Percentiles rank a stretch among this genome's conserved stretches.
phyloP scores from a whole-genome alignment of 1,140 invertebrate genomes.

The Archivesica marissinica region DNA sequence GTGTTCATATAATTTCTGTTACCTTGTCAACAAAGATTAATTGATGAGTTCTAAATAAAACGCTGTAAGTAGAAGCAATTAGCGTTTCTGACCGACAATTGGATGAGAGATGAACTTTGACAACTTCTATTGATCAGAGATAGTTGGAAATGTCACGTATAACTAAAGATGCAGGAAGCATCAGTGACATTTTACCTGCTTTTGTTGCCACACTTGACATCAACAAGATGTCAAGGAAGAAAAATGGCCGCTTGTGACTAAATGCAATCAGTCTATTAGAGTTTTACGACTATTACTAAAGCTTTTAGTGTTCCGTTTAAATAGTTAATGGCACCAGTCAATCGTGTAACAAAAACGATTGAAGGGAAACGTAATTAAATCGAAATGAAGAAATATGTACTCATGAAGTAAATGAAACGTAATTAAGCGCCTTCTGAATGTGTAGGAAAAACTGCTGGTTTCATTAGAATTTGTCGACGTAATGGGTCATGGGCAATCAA shows the following conservation, averaged over 20 bases:
- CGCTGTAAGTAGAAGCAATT: too few species aligned
- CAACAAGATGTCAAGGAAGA: constrained; percentile 27
- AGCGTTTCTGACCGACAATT: too few species aligned
- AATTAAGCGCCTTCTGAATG: constrained; percentile 24
- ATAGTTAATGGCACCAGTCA: constrained; percentile 46
- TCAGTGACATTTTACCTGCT: constrained; percentile 17
- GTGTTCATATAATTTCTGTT: too few species aligned
- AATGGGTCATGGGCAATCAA: not conserved
- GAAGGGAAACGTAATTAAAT: constrained; percentile 48
- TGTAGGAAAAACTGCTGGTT: not conserved
- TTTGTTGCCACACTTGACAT: constrained; percentile 24
- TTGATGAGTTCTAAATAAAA: too few species aligned
- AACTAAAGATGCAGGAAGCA: not conserved
- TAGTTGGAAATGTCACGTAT: too few species aligned
- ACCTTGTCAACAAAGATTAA: too few species aligned
- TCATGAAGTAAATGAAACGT: constrained; percentile 14
- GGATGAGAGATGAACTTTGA: too few species aligned
- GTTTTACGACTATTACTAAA: constrained; percentile 44
- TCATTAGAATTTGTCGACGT: not conserved
- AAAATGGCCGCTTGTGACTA: constrained; percentile 13
- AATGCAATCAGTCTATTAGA: constrained; percentile 21
- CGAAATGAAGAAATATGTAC: constrained; percentile 21
- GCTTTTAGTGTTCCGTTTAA: constrained; percentile 39
- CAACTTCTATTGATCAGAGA: too few species aligned
- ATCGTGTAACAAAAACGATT: constrained; percentile 26